These are phyloP conservation scores for Malacosoma neustria DNA, from an alignment of 2,888 invertebrate species.

Conservation along the genomic window DNA sequence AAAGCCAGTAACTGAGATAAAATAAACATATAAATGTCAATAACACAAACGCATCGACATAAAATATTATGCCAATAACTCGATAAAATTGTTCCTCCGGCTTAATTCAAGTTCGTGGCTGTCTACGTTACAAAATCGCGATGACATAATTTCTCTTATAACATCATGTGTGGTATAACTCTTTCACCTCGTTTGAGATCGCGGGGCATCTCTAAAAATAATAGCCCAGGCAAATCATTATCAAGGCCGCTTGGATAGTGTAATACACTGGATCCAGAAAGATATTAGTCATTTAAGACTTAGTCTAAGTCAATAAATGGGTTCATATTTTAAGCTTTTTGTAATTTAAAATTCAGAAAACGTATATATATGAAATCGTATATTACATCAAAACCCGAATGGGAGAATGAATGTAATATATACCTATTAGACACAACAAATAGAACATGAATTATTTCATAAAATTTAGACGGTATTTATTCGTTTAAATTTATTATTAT, in stretches of 20 bases:
- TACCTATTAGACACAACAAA: no score
- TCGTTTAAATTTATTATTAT: no score
- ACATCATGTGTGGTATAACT: constrained; percentile 39
- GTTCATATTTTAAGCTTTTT: no score
- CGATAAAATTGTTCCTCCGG: not conserved
- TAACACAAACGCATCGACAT: no score
- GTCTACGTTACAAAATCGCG: constrained; percentile 31
- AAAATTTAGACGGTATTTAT: no score
- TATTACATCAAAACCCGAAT: no score
- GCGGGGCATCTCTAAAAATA: constrained; percentile 57
- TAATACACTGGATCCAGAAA: constrained; percentile 19
- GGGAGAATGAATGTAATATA: no score
- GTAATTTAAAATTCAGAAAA: no score
- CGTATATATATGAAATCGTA: no score
- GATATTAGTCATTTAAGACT: constrained; percentile 7
- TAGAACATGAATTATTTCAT: no score
- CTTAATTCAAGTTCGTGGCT: constrained; percentile 20
- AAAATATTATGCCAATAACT: not conserved
- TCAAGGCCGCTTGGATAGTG: constrained; percentile 50
- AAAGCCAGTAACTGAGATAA: no score
- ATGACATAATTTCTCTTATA: constrained; percentile 39
- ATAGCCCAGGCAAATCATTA: constrained; percentile 48
- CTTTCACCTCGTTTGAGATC: constrained; percentile 43
- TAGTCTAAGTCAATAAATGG: constrained; percentile 1
- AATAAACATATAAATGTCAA: no score